A percentile compares a stretch with the other conserved stretches of the same genome.
phyloP scores from a whole-genome alignment of 92 coral and sea anemone genomes.

The Phenganax stokvisi region DNA sequence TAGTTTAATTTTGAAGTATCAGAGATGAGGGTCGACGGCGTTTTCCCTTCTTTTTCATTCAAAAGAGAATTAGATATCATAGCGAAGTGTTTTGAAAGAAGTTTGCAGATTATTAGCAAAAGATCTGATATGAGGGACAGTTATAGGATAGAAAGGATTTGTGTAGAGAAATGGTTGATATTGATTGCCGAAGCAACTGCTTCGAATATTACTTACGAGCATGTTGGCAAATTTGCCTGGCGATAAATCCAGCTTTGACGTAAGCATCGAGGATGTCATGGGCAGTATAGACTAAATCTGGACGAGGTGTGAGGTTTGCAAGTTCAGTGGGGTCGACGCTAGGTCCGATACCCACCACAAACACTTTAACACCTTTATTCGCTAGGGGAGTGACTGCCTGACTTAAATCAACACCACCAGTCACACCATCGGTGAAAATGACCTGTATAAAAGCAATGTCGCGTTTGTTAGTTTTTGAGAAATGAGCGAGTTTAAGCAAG shows the following conservation, averaged over 20 bases:
- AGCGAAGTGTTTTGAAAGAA: too few species aligned
- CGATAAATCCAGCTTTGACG: constrained; percentile 26
- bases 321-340: background rate
- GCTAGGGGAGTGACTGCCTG: constrained; percentile 7
- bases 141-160: too few species aligned
- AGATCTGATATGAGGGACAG: too few species aligned
- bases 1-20: too few species aligned
- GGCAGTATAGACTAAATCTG: constrained; percentile 9
- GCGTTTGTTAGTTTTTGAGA: too few species aligned
- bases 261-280: constrained; percentile 14
- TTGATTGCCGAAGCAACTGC: too few species aligned
- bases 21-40: too few species aligned
- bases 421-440: constrained; percentile 23
- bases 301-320: background rate
- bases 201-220: constrained; percentile 21
- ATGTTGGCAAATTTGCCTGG: constrained; percentile 35
- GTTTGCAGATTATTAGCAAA: too few species aligned
- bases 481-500: too few species aligned
- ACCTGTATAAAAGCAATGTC: constrained; percentile 7
- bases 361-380: constrained; percentile 10
- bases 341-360: constrained; percentile 15
- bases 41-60: too few species aligned
- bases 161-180: too few species aligned
- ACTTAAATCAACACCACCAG: constrained; percentile 12
- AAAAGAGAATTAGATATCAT: too few species aligned